Base-by-base conservation (phyloP, 2,797 vertebrate species). In the Cynopterus sphinx region DNA sequence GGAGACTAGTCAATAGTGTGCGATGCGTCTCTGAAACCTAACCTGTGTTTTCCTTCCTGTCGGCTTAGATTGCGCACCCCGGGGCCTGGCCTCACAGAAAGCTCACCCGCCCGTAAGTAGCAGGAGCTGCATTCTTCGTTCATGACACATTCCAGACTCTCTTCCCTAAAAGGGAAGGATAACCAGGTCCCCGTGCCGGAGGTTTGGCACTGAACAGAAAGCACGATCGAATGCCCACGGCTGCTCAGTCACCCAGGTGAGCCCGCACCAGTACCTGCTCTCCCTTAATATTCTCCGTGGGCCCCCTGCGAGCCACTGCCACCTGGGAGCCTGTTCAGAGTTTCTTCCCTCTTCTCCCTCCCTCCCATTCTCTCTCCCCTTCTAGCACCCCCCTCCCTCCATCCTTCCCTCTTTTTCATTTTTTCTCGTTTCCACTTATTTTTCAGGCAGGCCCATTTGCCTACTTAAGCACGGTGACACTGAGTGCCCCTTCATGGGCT, bases 181-280 rank as follows among this genome's bases (percentile, higher is more conserved):
- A 49, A 17, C 11, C 2, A 9, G 8, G 26, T 11, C 92, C 77
- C 55, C 31, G 2, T 1, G 28, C 49, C 73, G 49, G 22, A 74
- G 16, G 9, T 68, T 57, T 81, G 43, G 49, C 53, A 26, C 19
- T 57, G 24, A 33, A 41, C 36, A 9, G 73, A 79, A 61, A 75
- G 41, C 36, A 8, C 55, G 46, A 55, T 15, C 57, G 15, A 24
- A 31, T 2, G 0, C 9, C 46, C 39, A 0, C 2, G 3, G 57
- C 26, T 4, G 5, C 68, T 49, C 26, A 6, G 22, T 39, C 12
- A 10, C 75, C 75, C n/a, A 6, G 24, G 63, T 11, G 13, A 39
- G 11, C 36, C 22, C 36, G 7, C 28, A 15, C 70, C 22, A 26
- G 43, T 11, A 10, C 36, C 17, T 9, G 67, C 24, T 15, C 36